These are phyloP conservation scores for Lates japonicus DNA, from an alignment of 2,797 vertebrate genomes.

Conservation along the genomic window DNA sequence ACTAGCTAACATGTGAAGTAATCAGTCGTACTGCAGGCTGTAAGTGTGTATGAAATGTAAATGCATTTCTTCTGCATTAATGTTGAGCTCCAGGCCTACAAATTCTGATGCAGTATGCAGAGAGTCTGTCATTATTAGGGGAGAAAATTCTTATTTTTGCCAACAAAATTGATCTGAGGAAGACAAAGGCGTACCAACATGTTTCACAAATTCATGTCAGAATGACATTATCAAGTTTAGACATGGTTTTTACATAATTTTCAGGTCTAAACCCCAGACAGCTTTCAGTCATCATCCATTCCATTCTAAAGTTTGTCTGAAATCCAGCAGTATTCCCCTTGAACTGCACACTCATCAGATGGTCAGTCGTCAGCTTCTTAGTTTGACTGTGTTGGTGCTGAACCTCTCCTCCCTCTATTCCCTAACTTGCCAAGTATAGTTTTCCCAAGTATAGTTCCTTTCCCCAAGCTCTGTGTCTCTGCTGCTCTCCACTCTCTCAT, in stretches of 20 bases:
- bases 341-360: slow-evolving; percentile 11
- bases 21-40: neutral
- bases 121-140: slow-evolving; percentile 9
- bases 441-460: slow-evolving; percentile 74
- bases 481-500: slow-evolving; percentile 68
- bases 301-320: neutral
- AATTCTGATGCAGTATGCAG: slow-evolving; percentile 3
- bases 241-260: slow-evolving; percentile 4
- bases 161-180: slow-evolving; percentile 3
- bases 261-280: neutral
- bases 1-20: neutral
- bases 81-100: slow-evolving; percentile 15
- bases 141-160: neutral
- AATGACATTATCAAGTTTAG: slow-evolving; percentile 13
- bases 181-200: neutral
- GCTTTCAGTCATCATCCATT: slow-evolving; percentile 6
- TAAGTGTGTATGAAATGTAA: slow-evolving; percentile 19
- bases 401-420: slow-evolving; percentile 40
- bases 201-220: slow-evolving; percentile 15
- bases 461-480: slow-evolving; percentile 69
- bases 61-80: slow-evolving; percentile 21
- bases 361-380: slow-evolving; percentile 19
- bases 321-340: neutral
- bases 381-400: slow-evolving; percentile 3
- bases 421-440: slow-evolving; percentile 69